These are phyloP conservation scores for Lucinisca nassula DNA, from an alignment of 2,888 invertebrate species.

Conservation along the genomic window DNA sequence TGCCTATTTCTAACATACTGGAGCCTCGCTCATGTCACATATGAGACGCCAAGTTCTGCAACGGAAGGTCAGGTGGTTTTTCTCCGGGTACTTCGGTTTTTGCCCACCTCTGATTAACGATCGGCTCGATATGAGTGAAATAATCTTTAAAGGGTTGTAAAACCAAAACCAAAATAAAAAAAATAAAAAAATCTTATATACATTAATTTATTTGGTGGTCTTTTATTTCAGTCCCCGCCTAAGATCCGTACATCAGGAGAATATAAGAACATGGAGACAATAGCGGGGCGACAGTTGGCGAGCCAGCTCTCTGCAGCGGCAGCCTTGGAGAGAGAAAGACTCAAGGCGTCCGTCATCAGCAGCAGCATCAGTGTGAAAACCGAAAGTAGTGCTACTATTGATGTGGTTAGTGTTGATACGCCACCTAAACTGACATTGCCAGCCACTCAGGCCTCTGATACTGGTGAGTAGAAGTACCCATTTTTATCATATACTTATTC, in stretches of 20 bases:
- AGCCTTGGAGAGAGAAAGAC: background rate
- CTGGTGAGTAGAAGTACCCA: background rate
- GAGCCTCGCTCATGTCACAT: no score
- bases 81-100: no score
- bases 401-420: background rate
- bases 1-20: no score
- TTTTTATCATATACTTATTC: background rate
- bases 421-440: background rate
- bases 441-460: background rate
- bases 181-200: no score
- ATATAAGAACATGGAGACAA: slow-evolving; percentile 64
- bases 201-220: no score
- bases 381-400: background rate
- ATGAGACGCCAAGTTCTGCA: no score
- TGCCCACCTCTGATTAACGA: no score
- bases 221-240: no score
- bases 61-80: no score
- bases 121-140: no score
- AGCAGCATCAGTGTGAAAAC: background rate
- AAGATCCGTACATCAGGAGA: slow-evolving; percentile 67
- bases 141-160: no score
- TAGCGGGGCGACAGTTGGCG: slow-evolving; percentile 57
- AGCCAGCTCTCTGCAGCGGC: background rate
- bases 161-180: no score
- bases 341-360: background rate